Percentiles rank a stretch among this genome's conserved stretches.
These are phyloP conservation scores for Drosophila atripex DNA, from an alignment of 2,888 invertebrate species.

Conservation along the genomic window DNA sequence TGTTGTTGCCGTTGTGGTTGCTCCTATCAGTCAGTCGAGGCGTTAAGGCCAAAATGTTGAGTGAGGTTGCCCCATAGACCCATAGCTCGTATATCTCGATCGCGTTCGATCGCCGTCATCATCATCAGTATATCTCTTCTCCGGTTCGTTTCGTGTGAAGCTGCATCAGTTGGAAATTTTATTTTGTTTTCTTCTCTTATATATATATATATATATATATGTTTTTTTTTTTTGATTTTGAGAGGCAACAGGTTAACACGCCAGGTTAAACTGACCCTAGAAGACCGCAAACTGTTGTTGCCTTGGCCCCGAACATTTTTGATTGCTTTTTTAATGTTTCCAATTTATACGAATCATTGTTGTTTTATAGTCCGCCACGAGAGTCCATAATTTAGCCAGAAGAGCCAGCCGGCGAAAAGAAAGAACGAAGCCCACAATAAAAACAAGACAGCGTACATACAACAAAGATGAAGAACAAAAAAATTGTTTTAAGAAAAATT, in stretches of 20 bases:
- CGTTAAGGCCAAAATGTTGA: constrained; percentile 66
- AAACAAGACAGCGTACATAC: constrained; percentile 2
- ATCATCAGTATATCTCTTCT: constrained; percentile 30
- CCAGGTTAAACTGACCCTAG: constrained; percentile 77
- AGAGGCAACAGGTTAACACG: constrained; percentile 74
- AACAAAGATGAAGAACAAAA: constrained; percentile 16
- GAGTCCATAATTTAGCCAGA: constrained; percentile 76
- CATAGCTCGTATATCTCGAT: constrained; percentile 59
- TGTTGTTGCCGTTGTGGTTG: constrained; percentile 7
- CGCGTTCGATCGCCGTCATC: constrained; percentile 60
- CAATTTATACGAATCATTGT: constrained; percentile 80
- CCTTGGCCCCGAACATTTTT: constrained; percentile 77
- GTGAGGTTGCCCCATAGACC: constrained; percentile 64
- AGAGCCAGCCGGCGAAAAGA: constrained; percentile 33
- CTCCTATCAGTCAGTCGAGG: constrained; percentile 76
- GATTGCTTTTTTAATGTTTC: constrained; percentile 77
- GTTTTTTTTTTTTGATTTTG: constrained; percentile 8
- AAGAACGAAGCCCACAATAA: constrained; percentile 17
- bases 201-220: too few species aligned
- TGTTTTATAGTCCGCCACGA: constrained; percentile 58
- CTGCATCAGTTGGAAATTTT: constrained; percentile 53
- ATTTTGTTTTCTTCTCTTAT: constrained; percentile 20
- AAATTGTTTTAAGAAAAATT: constrained; percentile 68
- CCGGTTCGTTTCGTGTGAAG: constrained; percentile 64
- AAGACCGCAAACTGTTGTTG: constrained; percentile 52